A percentile compares a stretch with the other conserved stretches of the same genome.
Evolutionary conservation across 2,888 invertebrate species (phyloP).

Genomic region (Tuberolachnus salignus): DNA sequence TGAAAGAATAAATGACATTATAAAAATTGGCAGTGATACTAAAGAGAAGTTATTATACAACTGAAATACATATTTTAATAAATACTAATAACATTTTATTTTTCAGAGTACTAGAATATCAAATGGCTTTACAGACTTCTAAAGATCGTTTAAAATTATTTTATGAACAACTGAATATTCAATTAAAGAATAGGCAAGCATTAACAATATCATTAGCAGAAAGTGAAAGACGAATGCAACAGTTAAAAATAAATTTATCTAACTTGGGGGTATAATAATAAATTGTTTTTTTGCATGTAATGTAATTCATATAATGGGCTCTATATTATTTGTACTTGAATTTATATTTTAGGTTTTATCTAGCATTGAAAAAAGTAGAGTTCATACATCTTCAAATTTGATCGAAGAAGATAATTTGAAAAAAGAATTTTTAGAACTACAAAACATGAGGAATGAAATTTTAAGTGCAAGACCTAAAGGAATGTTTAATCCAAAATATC

Average conservation of each 20-base stretch:
- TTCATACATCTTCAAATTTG: conserved; percentile 20
- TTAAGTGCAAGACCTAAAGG: conserved; percentile 40
- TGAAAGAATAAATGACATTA: conserved; percentile 18
- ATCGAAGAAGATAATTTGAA: conserved; percentile 28
- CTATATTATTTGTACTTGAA: neutral
- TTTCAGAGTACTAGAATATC: conserved; percentile 33
- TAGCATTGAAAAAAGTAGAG: conserved; percentile 45
- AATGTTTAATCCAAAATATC: conserved; percentile 48
- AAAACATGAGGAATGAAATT: conserved; percentile 37
- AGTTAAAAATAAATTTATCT: conserved; percentile 32
- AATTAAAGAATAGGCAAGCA: conserved; percentile 12
- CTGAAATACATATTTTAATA: neutral
- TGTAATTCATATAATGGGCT: neutral
- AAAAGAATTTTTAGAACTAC: conserved; percentile 40
- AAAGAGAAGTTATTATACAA: conserved; percentile 14
- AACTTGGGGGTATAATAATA: conserved; percentile 20
- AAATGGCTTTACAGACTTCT: conserved; percentile 19
- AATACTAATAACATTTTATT: neutral
- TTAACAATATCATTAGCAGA: neutral
- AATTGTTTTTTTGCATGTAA: neutral
- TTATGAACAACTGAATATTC: conserved; percentile 15
- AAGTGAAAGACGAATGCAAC: conserved; percentile 11
- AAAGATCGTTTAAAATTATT: conserved; percentile 28
- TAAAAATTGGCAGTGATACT: conserved; percentile 35
- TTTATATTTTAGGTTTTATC: conserved; percentile 30